Evolutionary conservation across 2,113 vertebrate species (phyloP).

Genomic region (Paramormyrops kingsleyae): DNA sequence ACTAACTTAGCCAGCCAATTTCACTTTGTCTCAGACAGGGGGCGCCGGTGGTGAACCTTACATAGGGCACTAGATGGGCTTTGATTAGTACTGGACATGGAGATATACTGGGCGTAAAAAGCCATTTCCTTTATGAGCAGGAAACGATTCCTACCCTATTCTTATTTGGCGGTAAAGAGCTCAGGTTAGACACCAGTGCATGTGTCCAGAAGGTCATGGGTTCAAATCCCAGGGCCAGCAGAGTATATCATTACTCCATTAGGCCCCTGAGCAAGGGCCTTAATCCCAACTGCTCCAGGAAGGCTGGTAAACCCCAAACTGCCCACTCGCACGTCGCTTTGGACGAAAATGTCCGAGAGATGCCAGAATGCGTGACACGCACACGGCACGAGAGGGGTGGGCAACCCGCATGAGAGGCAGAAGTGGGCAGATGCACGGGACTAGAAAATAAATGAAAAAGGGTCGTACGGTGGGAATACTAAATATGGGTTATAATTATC

Average conservation of each 20-base stretch:
- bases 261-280: neutral
- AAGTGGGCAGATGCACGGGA: neutral
- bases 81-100: neutral
- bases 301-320: neutral
- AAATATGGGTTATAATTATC: slow-evolving; percentile 30
- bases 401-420: neutral
- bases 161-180: neutral
- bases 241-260: neutral
- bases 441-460: slow-evolving; percentile 15
- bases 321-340: neutral
- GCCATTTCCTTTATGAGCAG: neutral
- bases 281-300: neutral
- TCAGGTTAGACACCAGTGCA: neutral
- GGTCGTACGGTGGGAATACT: slow-evolving; percentile 29
- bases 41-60: neutral
- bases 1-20: neutral
- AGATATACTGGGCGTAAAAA: neutral
- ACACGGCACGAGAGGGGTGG: slow-evolving; percentile 36
- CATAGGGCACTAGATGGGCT: neutral
- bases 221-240: neutral
- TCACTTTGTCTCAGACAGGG: neutral
- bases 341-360: neutral
- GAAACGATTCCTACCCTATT: neutral
- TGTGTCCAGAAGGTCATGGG: neutral
- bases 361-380: neutral